A percentile compares a stretch with the other conserved stretches of the same genome.
phyloP scores from a whole-genome alignment of 2,113 vertebrate species.

The Alethe castanea region DNA sequence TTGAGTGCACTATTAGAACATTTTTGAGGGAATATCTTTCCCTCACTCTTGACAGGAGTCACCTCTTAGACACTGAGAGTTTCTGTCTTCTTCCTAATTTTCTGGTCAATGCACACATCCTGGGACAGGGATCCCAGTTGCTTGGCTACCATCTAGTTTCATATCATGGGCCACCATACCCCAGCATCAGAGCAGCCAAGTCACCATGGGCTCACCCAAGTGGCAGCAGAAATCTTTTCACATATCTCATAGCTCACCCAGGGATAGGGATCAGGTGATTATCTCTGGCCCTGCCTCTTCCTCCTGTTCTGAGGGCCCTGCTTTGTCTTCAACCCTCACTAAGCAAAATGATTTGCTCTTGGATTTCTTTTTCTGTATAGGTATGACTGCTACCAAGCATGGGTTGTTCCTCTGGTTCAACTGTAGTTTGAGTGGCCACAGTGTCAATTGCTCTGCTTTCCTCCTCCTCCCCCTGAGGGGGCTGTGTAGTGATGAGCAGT shows the following conservation, averaged over 20 bases:
- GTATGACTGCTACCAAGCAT: not conserved
- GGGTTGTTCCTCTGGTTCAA: not conserved
- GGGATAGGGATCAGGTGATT: not conserved
- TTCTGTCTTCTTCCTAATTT: not conserved
- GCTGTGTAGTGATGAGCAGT: not conserved
- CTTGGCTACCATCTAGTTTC: not conserved
- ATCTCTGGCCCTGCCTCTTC: not conserved
- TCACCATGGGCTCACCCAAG: not conserved
- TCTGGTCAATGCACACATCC: not conserved
- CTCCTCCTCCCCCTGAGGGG: not conserved
- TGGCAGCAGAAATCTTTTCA: not conserved
- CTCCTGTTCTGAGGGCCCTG: not conserved
- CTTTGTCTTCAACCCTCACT: not conserved
- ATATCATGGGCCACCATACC: not conserved
- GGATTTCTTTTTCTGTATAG: not conserved
- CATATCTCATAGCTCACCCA: not conserved
- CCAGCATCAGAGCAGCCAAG: not conserved
- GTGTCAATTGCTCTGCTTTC: not conserved
- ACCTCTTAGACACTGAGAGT: not conserved
- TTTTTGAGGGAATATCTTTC: not conserved
- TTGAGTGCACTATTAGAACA: not conserved
- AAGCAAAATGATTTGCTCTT: not conserved
- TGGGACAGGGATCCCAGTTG: not conserved
- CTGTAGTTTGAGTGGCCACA: not conserved
- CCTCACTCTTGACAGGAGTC: not conserved